A percentile compares a stretch with the other conserved stretches of the same genome.
phyloP scores from a whole-genome alignment of 2,113 vertebrate species.

The Mormoops blainvillei region DNA sequence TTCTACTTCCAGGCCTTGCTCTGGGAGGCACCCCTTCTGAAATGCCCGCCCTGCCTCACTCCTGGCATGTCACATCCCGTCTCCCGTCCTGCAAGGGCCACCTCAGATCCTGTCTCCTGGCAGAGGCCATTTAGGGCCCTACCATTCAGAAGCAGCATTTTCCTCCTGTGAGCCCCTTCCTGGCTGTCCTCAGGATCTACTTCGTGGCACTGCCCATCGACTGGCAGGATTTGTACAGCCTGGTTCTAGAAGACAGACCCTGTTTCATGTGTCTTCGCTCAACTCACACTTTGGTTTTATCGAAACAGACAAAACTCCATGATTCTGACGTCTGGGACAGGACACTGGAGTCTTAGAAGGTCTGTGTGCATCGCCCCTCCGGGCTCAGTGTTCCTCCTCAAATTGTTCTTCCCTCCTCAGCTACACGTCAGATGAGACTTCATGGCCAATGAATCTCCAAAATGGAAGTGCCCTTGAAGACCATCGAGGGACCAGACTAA shows the following conservation, averaged over 20 bases:
- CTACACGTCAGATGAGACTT: not conserved
- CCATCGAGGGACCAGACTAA: not conserved
- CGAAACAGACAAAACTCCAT: not conserved
- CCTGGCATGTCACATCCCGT: not conserved
- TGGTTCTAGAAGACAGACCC: not conserved
- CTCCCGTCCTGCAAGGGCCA: not conserved
- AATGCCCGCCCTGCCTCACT: not conserved
- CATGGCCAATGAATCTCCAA: not conserved
- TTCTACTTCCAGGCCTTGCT: not conserved
- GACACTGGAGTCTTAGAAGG: not conserved
- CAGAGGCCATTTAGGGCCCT: not conserved
- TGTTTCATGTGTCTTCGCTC: not conserved
- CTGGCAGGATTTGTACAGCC: not conserved
- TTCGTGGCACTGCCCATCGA: not conserved
- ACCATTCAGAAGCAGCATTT: not conserved
- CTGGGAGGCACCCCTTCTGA: not conserved
- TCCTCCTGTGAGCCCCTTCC: not conserved
- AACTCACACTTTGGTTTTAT: not conserved
- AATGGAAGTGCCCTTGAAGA: not conserved
- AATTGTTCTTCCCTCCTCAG: not conserved
- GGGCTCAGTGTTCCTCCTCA: not conserved
- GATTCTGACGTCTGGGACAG: not conserved
- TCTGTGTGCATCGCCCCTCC: not conserved
- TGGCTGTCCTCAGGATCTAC: not conserved
- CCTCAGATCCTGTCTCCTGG: not conserved